These are phyloP conservation scores for Poecilia wingei DNA, from an alignment of 2,797 vertebrate genomes.

Conservation along the genomic window DNA sequence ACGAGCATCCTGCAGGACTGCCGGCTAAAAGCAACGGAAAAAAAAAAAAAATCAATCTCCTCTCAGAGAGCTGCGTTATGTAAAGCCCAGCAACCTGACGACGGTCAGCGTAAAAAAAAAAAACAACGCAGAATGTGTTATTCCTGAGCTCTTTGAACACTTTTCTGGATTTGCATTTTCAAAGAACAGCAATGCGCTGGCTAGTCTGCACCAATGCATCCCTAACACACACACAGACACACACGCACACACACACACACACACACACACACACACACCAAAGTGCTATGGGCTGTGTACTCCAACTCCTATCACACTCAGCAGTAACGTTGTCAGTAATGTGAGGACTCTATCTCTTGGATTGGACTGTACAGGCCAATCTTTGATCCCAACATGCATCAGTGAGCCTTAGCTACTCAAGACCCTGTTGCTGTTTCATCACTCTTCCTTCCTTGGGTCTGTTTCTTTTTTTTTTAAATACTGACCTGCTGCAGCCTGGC, in stretches of 20 bases:
- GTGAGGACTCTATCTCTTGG: not conserved
- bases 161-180: not conserved
- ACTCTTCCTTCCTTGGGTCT: not conserved
- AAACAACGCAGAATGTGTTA: not conserved
- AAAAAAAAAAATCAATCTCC: constrained; percentile 63
- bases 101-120: constrained; percentile 22
- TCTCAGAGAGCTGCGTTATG: constrained; percentile 50
- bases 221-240: not conserved
- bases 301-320: not conserved
- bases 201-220: not conserved
- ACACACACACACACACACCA: not conserved
- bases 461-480: not conserved
- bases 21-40: constrained; percentile 43
- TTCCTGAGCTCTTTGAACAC: not conserved
- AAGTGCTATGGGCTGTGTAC: not conserved
- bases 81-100: constrained; percentile 57
- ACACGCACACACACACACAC: too few relatives aligned
- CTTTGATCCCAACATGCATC: not conserved
- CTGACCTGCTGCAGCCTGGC: not conserved
- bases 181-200: not conserved
- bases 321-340: not conserved
- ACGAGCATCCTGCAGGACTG: constrained; percentile 44
- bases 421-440: not conserved
- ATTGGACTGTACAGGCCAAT: not conserved
- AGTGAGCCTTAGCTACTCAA: not conserved